phyloP scores from a whole-genome alignment of 2,113 vertebrate species.

The Lampris megalopsis region DNA sequence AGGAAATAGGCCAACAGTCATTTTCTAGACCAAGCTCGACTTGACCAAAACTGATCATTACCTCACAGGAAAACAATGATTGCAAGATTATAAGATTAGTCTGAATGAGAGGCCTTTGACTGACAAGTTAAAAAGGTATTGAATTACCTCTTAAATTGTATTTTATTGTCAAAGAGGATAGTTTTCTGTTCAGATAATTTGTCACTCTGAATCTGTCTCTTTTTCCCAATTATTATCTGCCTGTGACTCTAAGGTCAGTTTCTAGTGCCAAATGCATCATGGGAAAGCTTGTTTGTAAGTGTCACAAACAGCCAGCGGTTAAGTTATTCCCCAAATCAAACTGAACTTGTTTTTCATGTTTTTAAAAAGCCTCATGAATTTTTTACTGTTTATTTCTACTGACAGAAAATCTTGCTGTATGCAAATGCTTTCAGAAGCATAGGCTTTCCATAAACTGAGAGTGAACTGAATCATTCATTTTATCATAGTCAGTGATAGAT shows the following conservation, averaged over 20 bases:
- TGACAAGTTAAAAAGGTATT: background rate
- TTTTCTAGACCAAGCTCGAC: slow-evolving; percentile 26
- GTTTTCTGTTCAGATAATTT: background rate
- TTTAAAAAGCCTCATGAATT: too few relatives aligned
- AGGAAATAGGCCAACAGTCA: slow-evolving; percentile 37
- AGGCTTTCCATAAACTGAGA: too few relatives aligned
- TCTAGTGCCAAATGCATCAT: slow-evolving; percentile 3
- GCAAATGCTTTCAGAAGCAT: too few relatives aligned
- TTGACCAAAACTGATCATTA: slow-evolving; percentile 2
- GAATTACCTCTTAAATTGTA: background rate
- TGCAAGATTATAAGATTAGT: background rate
- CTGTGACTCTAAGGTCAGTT: background rate
- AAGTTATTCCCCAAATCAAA: slow-evolving; percentile 6
- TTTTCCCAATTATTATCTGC: background rate
- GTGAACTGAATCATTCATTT: too few relatives aligned
- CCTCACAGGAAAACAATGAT: slow-evolving; percentile 3
- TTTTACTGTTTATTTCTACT: background rate
- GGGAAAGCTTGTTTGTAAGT: slow-evolving; percentile 7
- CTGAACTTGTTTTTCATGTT: background rate
- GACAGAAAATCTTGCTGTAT: background rate
- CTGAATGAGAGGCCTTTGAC: slow-evolving; percentile 1
- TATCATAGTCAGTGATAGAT: too few relatives aligned
- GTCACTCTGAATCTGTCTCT: background rate
- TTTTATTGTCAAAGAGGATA: background rate
- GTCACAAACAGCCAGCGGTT: background rate